phyloP scores from a whole-genome alignment of 2,797 vertebrate species.

The Onychomys leucogaster region DNA sequence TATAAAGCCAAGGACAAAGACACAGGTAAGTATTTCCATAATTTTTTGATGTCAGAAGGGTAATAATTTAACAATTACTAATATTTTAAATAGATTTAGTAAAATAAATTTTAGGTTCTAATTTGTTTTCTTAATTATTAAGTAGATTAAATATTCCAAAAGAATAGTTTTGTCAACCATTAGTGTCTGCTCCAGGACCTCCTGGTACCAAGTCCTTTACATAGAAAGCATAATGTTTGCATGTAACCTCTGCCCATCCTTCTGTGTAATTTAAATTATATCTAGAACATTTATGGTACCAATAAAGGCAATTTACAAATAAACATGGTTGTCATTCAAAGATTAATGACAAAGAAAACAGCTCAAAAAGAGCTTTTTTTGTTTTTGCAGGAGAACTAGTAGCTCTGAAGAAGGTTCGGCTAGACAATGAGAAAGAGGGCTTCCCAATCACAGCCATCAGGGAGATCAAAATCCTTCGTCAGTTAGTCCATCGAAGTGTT shows the following conservation, averaged over 20 bases:
- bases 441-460: constrained; percentile 99
- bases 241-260: background rate
- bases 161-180: background rate
- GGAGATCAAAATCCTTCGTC: constrained; percentile 99
- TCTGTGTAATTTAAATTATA: background rate
- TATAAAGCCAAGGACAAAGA: constrained; percentile 99
- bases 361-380: background rate
- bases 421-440: constrained; percentile 99
- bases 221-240: background rate
- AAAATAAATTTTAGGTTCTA: constrained; percentile 57
- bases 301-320: background rate
- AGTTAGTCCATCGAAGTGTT: constrained; percentile 97
- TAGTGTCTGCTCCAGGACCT: background rate
- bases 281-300: background rate
- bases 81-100: constrained; percentile 49
- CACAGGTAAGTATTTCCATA: constrained; percentile 87
- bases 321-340: background rate
- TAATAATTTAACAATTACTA: constrained; percentile 35
- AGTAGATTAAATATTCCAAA: constrained; percentile 31
- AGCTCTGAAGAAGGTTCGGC: constrained; percentile 97
- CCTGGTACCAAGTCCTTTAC: background rate
- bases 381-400: constrained; percentile 93
- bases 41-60: constrained; percentile 36
- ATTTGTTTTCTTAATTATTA: constrained; percentile 41
- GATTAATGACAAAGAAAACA: background rate